Base-by-base conservation (phyloP, 1,140 invertebrate species). In the Drosophila tani region DNA sequence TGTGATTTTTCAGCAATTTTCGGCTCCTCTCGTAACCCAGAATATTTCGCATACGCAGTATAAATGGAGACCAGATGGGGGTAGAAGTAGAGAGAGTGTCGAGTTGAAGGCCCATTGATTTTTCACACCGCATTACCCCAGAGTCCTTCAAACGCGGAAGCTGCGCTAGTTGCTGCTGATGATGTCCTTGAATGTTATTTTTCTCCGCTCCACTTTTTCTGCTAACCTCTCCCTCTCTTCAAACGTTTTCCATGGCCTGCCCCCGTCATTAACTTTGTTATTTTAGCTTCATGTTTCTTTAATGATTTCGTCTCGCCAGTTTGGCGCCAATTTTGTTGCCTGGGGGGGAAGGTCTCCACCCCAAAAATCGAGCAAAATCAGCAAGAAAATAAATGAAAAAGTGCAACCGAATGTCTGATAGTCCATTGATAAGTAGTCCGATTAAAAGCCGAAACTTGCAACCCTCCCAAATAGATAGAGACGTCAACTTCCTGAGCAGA, bases 121-220 rank as follows among this genome's bases (percentile, higher is more conserved):
- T 86, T 86, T 87, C 79, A 86, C 75, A 86, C 83, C 58, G 50
- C 58, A 62, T 69, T 81, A 69, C 55, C 46, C 68, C 68, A 66
- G 43, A 71, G 59, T 56, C 62, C 47, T 75, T 50, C 45, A 17
- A 53, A 47, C 38, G 29, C 53, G 58, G 46, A 50, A 51, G 67
- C 50, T 56, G 75, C 56, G 53, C 64, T 70, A 70, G 67, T 68
- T 70, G 49, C 32, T 2, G 32, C 32, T 2, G 32, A 53, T 73
- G 32, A 46, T 80, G 82, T 86, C 83, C 83, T 87, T 82, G 83
- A 77, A 55, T 87, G 75, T 75, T 87, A 82, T 86, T 86, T 82
- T 82, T 64, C 64, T 51, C 24, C 47, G 38, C 43, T 47, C 43
- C 43, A 43, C 24, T 47, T 49, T 35, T 21, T 49, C 21, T 21